Evolutionary conservation across 1,140 invertebrate genomes (phyloP).

Genomic region (Streblospio benedicti): DNA sequence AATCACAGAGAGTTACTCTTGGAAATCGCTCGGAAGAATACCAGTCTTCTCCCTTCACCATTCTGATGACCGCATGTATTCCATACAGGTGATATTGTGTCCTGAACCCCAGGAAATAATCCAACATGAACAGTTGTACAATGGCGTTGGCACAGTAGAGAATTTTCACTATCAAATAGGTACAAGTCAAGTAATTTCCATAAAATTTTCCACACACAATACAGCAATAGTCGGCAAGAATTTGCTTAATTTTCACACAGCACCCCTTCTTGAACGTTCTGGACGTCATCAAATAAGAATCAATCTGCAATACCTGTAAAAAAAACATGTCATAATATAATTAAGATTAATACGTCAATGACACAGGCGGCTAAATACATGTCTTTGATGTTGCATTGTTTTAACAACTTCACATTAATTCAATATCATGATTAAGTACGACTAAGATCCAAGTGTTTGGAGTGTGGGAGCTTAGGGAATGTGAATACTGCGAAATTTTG

Average conservation of each 20-base stretch:
- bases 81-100: conserved; percentile 21
- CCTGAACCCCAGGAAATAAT: conserved; percentile 21
- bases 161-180: conserved; percentile 23
- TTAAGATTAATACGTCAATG: too few species aligned
- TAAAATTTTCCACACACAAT: conserved; percentile 12
- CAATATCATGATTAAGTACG: too few species aligned
- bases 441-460: too few species aligned
- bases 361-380: too few species aligned
- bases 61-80: conserved; percentile 17
- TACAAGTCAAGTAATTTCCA: conserved; percentile 21
- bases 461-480: too few species aligned
- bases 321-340: too few species aligned
- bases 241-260: not conserved
- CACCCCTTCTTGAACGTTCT: not conserved
- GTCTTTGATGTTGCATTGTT: too few species aligned
- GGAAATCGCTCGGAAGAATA: conserved; percentile 22
- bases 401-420: too few species aligned
- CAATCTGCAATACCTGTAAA: conserved; percentile 1
- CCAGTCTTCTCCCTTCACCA: conserved; percentile 15
- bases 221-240: conserved; percentile 10
- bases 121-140: conserved; percentile 26
- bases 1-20: conserved; percentile 25
- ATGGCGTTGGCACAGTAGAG: conserved; percentile 25
- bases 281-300: conserved; percentile 1
- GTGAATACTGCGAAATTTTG: too few species aligned